Conservation (phyloP, 2,888 invertebrate species). For the Coelopa pilipes region DNA sequence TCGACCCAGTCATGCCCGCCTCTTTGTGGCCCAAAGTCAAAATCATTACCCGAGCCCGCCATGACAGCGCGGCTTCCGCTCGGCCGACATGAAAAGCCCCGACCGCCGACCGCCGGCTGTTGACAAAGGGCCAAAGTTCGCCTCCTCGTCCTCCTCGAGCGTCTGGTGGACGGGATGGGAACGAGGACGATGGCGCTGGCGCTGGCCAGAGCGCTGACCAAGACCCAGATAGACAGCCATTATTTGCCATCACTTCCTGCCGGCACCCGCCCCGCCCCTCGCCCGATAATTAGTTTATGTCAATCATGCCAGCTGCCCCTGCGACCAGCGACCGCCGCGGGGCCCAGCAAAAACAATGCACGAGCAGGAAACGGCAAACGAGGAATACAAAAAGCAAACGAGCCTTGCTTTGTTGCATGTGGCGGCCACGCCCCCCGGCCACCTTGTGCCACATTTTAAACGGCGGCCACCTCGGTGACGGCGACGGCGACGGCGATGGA, state of each 20-base stretch:
- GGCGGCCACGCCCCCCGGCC: background rate
- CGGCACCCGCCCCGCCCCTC: background rate
- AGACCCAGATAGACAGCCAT: slow-evolving; percentile 23
- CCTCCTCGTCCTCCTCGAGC: background rate
- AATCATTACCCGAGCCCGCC: slow-evolving; percentile 22
- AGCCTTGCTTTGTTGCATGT: background rate
- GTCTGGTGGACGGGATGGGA: no score
- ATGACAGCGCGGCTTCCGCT: background rate
- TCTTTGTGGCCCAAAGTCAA: slow-evolving; percentile 25
- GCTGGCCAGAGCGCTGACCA: slow-evolving; percentile 19
- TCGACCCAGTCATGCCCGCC: background rate
- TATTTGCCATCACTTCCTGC: slow-evolving; percentile 15
- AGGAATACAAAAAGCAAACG: background rate
- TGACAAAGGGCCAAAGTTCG: slow-evolving; percentile 4
- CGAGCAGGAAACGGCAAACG: background rate
- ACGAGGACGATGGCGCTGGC: no score
- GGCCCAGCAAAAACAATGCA: background rate
- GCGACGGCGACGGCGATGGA: background rate
- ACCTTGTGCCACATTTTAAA: background rate
- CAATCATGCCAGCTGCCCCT: slow-evolving; percentile 3
- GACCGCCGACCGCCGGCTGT: background rate
- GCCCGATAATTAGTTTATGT: background rate
- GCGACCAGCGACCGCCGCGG: background rate
- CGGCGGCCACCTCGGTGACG: background rate
- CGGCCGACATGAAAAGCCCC: background rate